phyloP scores from a whole-genome alignment of 2,113 vertebrate genomes.

The Ammodytes marinus region DNA sequence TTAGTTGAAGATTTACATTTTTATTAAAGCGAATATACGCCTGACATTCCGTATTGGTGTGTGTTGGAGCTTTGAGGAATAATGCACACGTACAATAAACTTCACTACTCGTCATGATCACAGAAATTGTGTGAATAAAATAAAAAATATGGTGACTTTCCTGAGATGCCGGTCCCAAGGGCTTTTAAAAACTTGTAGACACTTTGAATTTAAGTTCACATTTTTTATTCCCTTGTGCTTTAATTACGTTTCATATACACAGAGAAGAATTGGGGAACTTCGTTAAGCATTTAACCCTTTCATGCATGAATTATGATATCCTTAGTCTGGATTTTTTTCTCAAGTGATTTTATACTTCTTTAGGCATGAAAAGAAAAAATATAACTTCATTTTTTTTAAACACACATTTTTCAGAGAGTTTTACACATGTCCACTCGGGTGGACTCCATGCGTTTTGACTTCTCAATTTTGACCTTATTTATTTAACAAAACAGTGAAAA shows the following conservation, averaged over 20 bases:
- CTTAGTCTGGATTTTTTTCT: no score
- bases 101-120: conserved; percentile 31
- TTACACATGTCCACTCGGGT: no score
- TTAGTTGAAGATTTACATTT: conserved; percentile 44
- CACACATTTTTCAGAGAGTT: no score
- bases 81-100: conserved; percentile 25
- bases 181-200: conserved; percentile 39
- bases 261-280: not conserved
- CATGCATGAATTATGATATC: no score
- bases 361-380: no score
- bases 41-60: conserved; percentile 6
- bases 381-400: no score
- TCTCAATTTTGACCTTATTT: no score
- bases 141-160: conserved; percentile 36
- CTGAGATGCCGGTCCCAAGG: conserved; percentile 32
- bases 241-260: conserved; percentile 16
- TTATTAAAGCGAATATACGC: conserved; percentile 23
- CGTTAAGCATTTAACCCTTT: conserved; percentile 14
- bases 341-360: no score
- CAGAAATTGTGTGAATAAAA: conserved; percentile 27
- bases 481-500: no score
- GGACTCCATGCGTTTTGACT: no score
- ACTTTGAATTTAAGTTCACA: conserved; percentile 47
- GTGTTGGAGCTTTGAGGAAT: conserved; percentile 40
- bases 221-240: conserved; percentile 24